phyloP scores from a whole-genome alignment of 2,888 invertebrate genomes.

The Terebella lapidaria region DNA sequence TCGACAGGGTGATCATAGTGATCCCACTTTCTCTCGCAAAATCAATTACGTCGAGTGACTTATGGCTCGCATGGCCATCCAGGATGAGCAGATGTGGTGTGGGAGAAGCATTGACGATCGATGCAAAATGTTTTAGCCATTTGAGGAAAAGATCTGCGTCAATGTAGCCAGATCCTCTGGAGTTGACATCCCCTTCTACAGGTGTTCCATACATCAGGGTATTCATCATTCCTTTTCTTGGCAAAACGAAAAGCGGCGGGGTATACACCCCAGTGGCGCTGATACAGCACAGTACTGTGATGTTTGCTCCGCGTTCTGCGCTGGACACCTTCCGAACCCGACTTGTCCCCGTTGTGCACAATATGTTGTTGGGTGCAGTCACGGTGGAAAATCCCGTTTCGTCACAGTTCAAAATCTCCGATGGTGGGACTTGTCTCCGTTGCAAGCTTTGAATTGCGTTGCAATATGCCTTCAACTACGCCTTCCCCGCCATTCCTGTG shows the following conservation, averaged over 20 bases:
- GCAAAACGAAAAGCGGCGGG: slow-evolving; percentile 1
- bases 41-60: slow-evolving; percentile 30
- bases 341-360: not conserved
- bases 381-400: not conserved
- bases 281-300: not conserved
- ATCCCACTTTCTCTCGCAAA: slow-evolving; percentile 35
- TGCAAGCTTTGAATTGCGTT: too few relatives aligned
- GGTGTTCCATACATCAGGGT: not conserved
- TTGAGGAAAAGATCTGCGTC: slow-evolving; percentile 22
- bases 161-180: slow-evolving; percentile 31
- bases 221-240: not conserved
- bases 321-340: not conserved
- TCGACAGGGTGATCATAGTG: slow-evolving; percentile 22
- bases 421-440: too few relatives aligned
- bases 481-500: too few relatives aligned
- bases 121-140: slow-evolving; percentile 44
- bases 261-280: not conserved
- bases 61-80: slow-evolving; percentile 43
- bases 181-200: not conserved
- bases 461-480: too few relatives aligned
- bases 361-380: not conserved
- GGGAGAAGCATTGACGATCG: slow-evolving; percentile 22
- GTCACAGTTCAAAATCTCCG: not conserved
- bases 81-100: slow-evolving; percentile 38
- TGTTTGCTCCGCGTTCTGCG: not conserved